These are phyloP conservation scores for Pelecanoides urinatrix DNA, from an alignment of 2,113 vertebrate genomes.

Conservation along the genomic window DNA sequence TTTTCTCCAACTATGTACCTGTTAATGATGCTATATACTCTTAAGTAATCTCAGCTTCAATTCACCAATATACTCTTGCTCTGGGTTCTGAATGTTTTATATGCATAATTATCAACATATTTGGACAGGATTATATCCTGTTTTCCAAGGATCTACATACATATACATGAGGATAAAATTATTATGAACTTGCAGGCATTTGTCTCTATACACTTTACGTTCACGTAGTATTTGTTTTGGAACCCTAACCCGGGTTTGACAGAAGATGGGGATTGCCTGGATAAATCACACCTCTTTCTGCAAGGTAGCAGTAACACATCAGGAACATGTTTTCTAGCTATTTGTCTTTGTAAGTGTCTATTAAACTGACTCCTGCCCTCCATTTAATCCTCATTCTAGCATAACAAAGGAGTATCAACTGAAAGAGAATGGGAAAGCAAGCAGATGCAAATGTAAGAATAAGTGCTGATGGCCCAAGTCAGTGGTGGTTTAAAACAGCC, in stretches of 20 bases:
- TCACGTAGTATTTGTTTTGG: background rate
- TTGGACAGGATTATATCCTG: background rate
- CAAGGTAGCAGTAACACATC: background rate
- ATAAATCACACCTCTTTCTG: background rate
- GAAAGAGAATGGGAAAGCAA: background rate
- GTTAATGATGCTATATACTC: background rate
- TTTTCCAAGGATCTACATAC: background rate
- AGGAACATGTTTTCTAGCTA: background rate
- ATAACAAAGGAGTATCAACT: background rate
- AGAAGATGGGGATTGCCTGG: background rate
- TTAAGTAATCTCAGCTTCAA: background rate
- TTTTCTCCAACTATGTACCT: background rate
- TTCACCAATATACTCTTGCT: background rate
- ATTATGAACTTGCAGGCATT: background rate
- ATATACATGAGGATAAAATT: background rate
- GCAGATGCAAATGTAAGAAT: background rate
- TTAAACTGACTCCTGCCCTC: background rate
- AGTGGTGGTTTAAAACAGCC: background rate
- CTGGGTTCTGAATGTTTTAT: background rate
- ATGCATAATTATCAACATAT: background rate
- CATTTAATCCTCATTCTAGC: background rate
- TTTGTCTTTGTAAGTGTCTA: background rate
- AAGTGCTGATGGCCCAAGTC: background rate
- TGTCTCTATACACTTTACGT: background rate
- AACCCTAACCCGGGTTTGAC: background rate